Evolutionary conservation across 1,140 invertebrate species (phyloP).

Genomic region (Limonius californicus): DNA sequence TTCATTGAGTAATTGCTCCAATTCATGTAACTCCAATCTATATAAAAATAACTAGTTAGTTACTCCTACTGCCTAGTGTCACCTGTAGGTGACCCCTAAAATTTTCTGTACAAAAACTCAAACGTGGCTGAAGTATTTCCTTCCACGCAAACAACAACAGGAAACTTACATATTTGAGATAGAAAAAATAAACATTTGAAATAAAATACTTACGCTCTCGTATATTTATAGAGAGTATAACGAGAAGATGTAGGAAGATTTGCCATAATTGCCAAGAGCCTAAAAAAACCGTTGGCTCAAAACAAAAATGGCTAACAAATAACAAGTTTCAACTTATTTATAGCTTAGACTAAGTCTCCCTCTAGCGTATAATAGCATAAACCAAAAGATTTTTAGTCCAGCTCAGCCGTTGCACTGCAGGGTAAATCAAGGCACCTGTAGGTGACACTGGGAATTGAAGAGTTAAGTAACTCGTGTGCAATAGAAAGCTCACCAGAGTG

Average conservation of each 20-base stretch:
- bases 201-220: not conserved
- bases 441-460: slow-evolving; percentile 7
- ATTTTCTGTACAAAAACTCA: not conserved
- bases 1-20: not conserved
- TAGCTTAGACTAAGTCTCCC: not conserved
- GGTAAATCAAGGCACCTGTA: slow-evolving; percentile 4
- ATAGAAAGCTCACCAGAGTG: no score
- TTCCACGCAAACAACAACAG: not conserved
- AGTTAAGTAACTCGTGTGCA: no score
- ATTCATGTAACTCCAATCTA: not conserved
- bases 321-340: not conserved
- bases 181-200: not conserved
- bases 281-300: not conserved
- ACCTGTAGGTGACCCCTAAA: slow-evolving; percentile 1
- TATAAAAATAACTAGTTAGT: not conserved
- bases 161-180: not conserved
- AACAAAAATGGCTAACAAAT: not conserved
- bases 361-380: slow-evolving; percentile 2
- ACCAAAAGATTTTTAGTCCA: no score
- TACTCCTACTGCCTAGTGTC: not conserved
- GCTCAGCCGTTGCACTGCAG: no score
- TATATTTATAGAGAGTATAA: not conserved
- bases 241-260: not conserved
- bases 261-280: not conserved
- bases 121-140: not conserved